Percentiles rank a stretch among this genome's conserved stretches.
Evolutionary conservation across 2,113 vertebrate genomes (phyloP).

Genomic region (Dicerorhinus sumatrensis): DNA sequence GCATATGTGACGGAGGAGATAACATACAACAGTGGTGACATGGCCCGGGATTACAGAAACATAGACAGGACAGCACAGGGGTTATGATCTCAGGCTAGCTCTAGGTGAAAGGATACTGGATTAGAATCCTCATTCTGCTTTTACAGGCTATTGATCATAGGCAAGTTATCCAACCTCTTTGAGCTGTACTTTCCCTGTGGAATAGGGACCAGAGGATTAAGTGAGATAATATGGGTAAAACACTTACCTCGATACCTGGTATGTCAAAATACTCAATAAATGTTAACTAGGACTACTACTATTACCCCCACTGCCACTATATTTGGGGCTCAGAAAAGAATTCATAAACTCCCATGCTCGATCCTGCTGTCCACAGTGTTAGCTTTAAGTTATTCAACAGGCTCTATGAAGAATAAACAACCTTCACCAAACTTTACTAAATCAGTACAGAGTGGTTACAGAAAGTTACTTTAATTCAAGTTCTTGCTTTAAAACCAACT

Average conservation of each 20-base stretch:
- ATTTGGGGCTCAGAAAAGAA: neutral
- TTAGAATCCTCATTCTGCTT: neutral
- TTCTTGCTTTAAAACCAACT: neutral
- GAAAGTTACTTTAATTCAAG: neutral
- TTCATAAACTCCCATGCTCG: neutral
- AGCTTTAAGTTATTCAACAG: neutral
- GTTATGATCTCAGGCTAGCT: neutral
- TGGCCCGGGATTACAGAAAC: neutral
- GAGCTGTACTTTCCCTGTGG: neutral
- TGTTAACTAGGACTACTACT: neutral
- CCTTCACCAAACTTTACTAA: neutral
- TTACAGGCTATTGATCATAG: neutral
- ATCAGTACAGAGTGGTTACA: neutral
- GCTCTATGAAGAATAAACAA: neutral
- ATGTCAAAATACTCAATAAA: constrained; percentile 19
- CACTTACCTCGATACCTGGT: neutral
- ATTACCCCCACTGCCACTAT: neutral
- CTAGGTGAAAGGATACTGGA: neutral
- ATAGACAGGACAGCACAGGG: neutral
- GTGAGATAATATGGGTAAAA: neutral
- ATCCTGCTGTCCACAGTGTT: neutral
- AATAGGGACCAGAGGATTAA: neutral
- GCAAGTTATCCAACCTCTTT: neutral
- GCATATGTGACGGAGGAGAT: neutral
- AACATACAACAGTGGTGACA: neutral